Conservation (phyloP, 1,140 invertebrate genomes). For the Nephotettix cincticeps region DNA sequence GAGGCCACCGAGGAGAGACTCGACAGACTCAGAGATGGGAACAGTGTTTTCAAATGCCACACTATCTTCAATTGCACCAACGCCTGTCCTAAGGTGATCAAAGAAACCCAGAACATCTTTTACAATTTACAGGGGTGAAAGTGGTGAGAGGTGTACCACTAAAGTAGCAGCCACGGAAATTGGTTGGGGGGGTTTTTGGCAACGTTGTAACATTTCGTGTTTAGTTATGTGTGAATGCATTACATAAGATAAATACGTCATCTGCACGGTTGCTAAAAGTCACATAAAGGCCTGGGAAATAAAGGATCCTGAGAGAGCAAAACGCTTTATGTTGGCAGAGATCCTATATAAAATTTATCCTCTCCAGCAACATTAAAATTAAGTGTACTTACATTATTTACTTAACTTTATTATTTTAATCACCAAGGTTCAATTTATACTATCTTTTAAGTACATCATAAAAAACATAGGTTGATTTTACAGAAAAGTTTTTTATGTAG, state of each 20-base stretch:
- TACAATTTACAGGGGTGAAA: background rate
- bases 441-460: too few species aligned
- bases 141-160: background rate
- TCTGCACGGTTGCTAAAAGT: background rate
- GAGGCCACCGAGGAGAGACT: conserved; percentile 79
- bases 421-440: too few species aligned
- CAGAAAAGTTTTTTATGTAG: too few species aligned
- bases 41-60: conserved; percentile 93
- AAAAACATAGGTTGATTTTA: too few species aligned
- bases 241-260: background rate
- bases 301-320: too few species aligned
- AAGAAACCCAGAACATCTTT: background rate
- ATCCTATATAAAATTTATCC: too few species aligned
- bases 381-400: too few species aligned
- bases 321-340: too few species aligned
- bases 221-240: background rate
- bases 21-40: conserved; percentile 84
- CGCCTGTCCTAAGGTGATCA: conserved; percentile 88
- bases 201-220: background rate
- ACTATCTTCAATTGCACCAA: conserved; percentile 99
- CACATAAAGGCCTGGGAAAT: background rate
- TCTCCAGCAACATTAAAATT: too few species aligned
- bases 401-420: too few species aligned
- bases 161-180: background rate
- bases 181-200: background rate